A percentile compares a stretch with the other conserved stretches of the same genome.
phyloP scores from a whole-genome alignment of 1,140 invertebrate genomes.

The Drosophila pectinifera region DNA sequence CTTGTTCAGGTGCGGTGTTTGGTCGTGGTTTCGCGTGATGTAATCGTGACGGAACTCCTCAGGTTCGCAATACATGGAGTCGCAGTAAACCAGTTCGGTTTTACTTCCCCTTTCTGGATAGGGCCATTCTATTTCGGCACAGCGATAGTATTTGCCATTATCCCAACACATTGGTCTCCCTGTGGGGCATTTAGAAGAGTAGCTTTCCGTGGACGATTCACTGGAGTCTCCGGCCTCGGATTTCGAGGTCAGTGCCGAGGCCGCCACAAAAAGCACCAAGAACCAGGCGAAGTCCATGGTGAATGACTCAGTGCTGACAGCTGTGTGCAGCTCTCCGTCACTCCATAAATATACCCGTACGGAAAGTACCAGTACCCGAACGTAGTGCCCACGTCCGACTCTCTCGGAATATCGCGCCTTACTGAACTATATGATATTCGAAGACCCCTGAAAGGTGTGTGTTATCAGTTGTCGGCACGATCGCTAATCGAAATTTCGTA shows the following conservation, averaged over 20 bases:
- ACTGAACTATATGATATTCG: conserved; percentile 33
- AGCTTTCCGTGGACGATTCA: background rate
- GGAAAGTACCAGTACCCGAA: background rate
- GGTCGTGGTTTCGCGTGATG: conserved; percentile 54
- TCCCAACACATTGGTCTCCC: conserved; percentile 21
- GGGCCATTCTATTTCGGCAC: background rate
- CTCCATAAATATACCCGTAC: conserved; percentile 20
- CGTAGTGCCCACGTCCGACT: conserved; percentile 37
- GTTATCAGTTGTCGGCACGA: conserved; percentile 49
- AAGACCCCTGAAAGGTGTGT: background rate
- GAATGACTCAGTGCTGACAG: conserved; percentile 51
- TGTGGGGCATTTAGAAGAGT: conserved; percentile 17
- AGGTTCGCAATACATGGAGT: conserved; percentile 49
- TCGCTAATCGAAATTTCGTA: conserved; percentile 40
- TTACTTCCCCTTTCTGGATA: background rate
- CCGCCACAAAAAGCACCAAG: conserved; percentile 20
- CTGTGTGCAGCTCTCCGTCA: conserved; percentile 14
- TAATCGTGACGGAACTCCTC: conserved; percentile 64
- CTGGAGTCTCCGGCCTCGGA: background rate
- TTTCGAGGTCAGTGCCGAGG: conserved; percentile 6
- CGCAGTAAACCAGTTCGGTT: conserved; percentile 34
- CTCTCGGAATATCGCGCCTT: conserved; percentile 33
- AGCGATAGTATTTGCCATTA: conserved; percentile 1
- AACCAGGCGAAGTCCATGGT: conserved; percentile 40
- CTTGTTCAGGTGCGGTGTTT: conserved; percentile 59